A percentile compares a stretch with the other conserved stretches of the same genome.
Conservation (phyloP, 2,113 vertebrate genomes). For the Hucho hucho region DNA sequence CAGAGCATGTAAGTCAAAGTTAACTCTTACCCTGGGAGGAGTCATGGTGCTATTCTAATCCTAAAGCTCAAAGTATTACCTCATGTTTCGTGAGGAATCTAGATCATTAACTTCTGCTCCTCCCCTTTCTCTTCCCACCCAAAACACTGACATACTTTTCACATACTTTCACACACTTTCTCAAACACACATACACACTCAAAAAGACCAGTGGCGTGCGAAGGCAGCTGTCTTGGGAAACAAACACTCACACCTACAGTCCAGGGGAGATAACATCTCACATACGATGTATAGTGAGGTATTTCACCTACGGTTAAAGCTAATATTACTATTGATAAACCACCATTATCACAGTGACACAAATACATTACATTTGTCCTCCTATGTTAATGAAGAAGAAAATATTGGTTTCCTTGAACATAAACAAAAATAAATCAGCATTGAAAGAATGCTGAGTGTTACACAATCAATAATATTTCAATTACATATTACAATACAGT, state of each 20-base stretch:
- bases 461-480: too few relatives aligned
- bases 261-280: slow-evolving; percentile 41
- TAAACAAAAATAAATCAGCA: too few relatives aligned
- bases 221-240: slow-evolving; percentile 48
- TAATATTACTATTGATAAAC: too few relatives aligned
- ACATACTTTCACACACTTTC: slow-evolving; percentile 21
- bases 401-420: too few relatives aligned
- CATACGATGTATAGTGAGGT: neutral
- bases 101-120: neutral
- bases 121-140: slow-evolving; percentile 7
- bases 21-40: neutral
- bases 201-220: slow-evolving; percentile 39
- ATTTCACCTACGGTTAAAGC: too few relatives aligned
- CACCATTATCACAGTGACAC: too few relatives aligned
- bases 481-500: too few relatives aligned
- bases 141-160: slow-evolving; percentile 1
- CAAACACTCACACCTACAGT: slow-evolving; percentile 24
- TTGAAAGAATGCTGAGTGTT: too few relatives aligned
- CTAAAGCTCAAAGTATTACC: neutral
- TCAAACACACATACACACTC: slow-evolving; percentile 5
- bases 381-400: too few relatives aligned
- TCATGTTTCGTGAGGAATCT: slow-evolving; percentile 18
- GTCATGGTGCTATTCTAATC: slow-evolving; percentile 3
- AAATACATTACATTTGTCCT: too few relatives aligned
- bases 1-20: neutral